Base-by-base conservation (phyloP, 2,113 vertebrate genomes). In the Xenopus tropicalis region DNA sequence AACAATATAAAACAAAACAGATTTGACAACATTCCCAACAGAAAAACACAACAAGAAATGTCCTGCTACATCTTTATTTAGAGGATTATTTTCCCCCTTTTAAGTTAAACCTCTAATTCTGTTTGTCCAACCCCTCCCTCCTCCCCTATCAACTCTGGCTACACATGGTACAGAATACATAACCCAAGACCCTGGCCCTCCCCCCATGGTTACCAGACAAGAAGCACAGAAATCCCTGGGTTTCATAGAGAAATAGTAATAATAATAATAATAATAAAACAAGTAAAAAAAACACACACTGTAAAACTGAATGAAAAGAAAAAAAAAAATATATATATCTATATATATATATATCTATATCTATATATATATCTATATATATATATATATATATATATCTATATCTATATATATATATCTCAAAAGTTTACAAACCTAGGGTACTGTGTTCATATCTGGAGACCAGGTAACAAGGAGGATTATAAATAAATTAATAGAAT, bases 51-150 rank as follows among this genome's bases (percentile, higher is more conserved):
- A 65, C 23, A 44, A 65, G 19, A 21, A 1, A 16, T 63, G 16
- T 63, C 61, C 61, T 65, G 62, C 62, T 65, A 65, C 62, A 65
- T 65, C 62, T 65, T 65, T 65, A 65, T 65, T 65, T 44, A 19
- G 62, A 65, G 62, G 62, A 54, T 54, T n/a, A 19, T 44, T 65
- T 54, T 17, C 7, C 12, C 46, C 46, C 16, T n/a, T n/a, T 65
- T 65, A 21, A 65, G n/a, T 43, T 44, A 65, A 65, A 20, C 9
- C 25, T 44, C 52, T 54, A 54, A 11, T 65, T 65, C 21, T 61
- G 10, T 22, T 61, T 65, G 29, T 37, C 29, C 29, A 37, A 21
- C 29, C 24, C 23, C 14, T n/a, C 37, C 24, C 61, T 29, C 61
- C 29, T 37, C 29, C 46, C 46, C 12, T 4, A 48, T 63, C 24